These are phyloP conservation scores for Aviceda subcristata DNA, from an alignment of 2,113 vertebrate genomes.

Conservation along the genomic window DNA sequence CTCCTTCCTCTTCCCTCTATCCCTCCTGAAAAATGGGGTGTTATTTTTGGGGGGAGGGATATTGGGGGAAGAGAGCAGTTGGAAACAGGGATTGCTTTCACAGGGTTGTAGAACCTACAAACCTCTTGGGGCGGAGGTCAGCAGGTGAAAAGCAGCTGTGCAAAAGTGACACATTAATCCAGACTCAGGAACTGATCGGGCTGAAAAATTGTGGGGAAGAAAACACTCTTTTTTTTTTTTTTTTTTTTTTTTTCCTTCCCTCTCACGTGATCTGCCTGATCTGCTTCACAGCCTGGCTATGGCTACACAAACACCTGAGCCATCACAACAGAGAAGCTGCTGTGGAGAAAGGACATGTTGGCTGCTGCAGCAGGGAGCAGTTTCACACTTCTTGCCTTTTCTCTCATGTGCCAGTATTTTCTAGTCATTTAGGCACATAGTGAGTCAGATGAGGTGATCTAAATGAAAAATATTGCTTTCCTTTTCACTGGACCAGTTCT, in stretches of 20 bases:
- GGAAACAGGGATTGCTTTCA: neutral
- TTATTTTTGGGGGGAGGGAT: neutral
- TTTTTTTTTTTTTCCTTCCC: neutral
- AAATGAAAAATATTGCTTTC: neutral
- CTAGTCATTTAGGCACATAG: neutral
- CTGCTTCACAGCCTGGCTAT: neutral
- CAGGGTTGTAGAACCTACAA: neutral
- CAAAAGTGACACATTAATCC: neutral
- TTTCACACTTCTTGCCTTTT: neutral
- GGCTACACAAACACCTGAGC: rapidly evolving
- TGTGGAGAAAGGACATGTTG: neutral
- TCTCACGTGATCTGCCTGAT: neutral
- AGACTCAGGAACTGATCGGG: neutral
- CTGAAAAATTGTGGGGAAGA: neutral
- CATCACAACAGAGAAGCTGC: neutral
- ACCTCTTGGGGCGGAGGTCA: rapidly evolving
- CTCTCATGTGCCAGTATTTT: neutral
- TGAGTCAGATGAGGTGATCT: rapidly evolving
- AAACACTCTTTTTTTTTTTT: neutral
- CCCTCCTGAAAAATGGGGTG: neutral
- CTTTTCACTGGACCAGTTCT: neutral
- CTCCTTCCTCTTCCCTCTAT: neutral
- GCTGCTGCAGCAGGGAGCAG: neutral
- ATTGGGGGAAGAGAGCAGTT: neutral
- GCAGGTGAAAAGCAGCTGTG: neutral